Base-by-base conservation (phyloP, 2,888 invertebrate species). In the Atherix ibis region DNA sequence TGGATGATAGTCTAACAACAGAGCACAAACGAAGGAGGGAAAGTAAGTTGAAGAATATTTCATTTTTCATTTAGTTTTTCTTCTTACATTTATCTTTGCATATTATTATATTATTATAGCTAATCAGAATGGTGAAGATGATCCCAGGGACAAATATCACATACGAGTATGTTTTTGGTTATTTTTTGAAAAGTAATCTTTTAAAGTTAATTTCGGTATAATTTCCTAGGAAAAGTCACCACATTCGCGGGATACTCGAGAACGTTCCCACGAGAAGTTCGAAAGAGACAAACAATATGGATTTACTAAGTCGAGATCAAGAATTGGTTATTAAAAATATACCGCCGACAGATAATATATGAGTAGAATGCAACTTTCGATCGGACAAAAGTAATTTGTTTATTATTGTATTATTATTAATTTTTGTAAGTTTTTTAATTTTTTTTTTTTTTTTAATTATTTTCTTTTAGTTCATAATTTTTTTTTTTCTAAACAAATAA, bases 11-110 rank as follows among this genome's bases (percentile, higher is more conserved):
- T 1, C 54, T 68, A 18, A 52, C 68, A 22, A 62, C 70, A 29
- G 84, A 84, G 54, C 74, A 80, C 51, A 84, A 84, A 53, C 66
- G 83, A 43, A 67, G 84, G 35, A 74, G 84, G 46, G 84, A 84
- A 44, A 82, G 84, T 81, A 60, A 38, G 48, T 40, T 40, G 26
- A 35, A 29, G 27, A 33, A 25, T 36, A 22, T 22, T 22, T 22
- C 22, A 8, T 22, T 22, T 10, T 8, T 8, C 10, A 8, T 22
- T 22, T 22, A 34, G 19, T 36, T 30, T 39, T 39, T 28, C 37
- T 18, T 22, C 22, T n/a, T n/a, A n/a, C n/a, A n/a, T n/a, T n/a
- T n/a, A n/a, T n/a, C n/a, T n/a, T n/a, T n/a, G n/a, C n/a, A n/a
- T n/a, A n/a, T n/a, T n/a, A 27, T 27, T 2, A 10, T 27, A 12